Evolutionary conservation across 2,113 vertebrate species (phyloP).

Genomic region (Bos indicus): DNA sequence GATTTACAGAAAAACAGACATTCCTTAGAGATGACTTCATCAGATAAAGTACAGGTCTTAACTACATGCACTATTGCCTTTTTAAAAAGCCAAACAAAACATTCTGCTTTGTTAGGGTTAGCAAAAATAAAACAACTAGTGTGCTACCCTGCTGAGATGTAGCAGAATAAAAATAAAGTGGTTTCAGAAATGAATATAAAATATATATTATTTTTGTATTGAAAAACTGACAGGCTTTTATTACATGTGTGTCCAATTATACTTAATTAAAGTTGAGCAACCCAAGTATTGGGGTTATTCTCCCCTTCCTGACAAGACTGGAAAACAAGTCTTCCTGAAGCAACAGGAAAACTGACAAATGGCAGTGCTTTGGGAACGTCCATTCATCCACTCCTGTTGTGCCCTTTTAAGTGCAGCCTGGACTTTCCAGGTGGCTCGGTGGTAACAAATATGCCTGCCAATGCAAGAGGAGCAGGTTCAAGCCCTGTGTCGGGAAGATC

Average conservation of each 20-base stretch:
- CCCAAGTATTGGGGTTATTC: neutral
- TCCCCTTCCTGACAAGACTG: neutral
- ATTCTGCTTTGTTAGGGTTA: constrained; percentile 61
- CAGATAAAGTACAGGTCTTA: constrained; percentile 58
- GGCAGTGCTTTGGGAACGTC: neutral
- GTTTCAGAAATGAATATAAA: constrained; percentile 17
- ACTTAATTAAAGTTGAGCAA: constrained; percentile 30
- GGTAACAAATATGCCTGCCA: neutral
- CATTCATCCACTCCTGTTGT: neutral
- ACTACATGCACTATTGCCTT: constrained; percentile 44
- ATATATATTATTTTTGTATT: constrained; percentile 11
- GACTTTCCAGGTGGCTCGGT: neutral
- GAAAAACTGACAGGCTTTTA: neutral
- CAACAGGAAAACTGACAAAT: neutral
- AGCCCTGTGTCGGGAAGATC: neutral
- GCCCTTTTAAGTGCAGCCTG: neutral
- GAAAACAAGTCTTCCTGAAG: constrained; percentile 33
- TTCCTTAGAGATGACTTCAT: constrained; percentile 56
- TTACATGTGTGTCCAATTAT: constrained; percentile 48
- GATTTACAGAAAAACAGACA: constrained; percentile 41
- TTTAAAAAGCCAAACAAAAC: constrained; percentile 59
- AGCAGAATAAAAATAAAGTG: constrained; percentile 39
- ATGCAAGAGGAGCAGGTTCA: neutral
- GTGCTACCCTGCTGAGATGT: constrained; percentile 30
- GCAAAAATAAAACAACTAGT: constrained; percentile 44